Evolutionary conservation across 1,140 invertebrate genomes (phyloP), one percentile per base, ranked within the genome.

Genomic region (Tetragnatha versicolor): DNA sequence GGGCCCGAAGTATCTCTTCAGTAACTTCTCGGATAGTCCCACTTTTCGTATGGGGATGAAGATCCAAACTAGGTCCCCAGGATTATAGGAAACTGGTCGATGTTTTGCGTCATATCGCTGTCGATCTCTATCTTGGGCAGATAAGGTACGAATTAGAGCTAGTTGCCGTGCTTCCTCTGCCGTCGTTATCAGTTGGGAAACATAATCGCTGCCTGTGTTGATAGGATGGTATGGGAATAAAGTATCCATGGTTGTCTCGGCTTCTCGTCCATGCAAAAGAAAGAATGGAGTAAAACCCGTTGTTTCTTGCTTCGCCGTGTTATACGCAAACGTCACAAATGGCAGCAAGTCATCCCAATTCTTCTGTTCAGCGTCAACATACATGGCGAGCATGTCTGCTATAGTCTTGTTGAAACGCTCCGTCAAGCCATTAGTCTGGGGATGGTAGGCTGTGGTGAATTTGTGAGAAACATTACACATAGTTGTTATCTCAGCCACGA

Each of bases 331-430:
- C 10, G 27, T 27, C 3, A 68, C 22, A 27, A 39, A 45, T 27
- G 65, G 65, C 25, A 68, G 35, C 6, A 68, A 17, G 6, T 6
- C 5, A 45, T 68, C 65, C 65, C 55, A 60, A 22, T 10, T 35
- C 65, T 45, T 68, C 5, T 68, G 39, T 25, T 35, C 39, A 5
- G 25, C 60, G 47, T 35, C 25, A 12, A 68, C 35, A 27, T 65
- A 65, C 33, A 31, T 22, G 42, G 42, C 47, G 6, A 51, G 17
- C 61, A 51, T 39, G 61, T 65, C 47, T 51, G 6, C 47, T 20
- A 51, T 5, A 9, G 65, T 68, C 20, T 68, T 68, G 47, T 47
- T 68, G 65, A 68, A 68, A 3, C 65, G 39, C 33, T 68, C 33
- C 5, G 47, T 51, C 5, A 51, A n/a, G 5, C 47, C 33, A 35